These are phyloP conservation scores for Diplodus puntazzo DNA, from an alignment of 2,797 vertebrate species.

Conservation along the genomic window DNA sequence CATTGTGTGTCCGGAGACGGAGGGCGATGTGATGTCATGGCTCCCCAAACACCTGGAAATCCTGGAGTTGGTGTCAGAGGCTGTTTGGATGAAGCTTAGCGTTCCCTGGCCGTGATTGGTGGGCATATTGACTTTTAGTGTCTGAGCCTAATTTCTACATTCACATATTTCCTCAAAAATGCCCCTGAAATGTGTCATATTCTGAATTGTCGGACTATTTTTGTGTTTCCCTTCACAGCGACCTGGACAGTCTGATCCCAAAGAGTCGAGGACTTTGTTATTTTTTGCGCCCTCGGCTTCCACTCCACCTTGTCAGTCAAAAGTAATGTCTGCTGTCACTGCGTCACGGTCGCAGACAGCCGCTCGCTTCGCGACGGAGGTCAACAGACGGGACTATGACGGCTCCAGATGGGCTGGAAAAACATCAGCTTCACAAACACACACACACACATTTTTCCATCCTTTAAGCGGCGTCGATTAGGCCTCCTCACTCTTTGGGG, in stretches of 20 bases:
- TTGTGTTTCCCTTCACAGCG: conserved; percentile 5
- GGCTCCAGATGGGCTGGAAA: conserved; percentile 76
- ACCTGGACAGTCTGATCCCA: conserved; percentile 2
- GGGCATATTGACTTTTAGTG: conserved; percentile 24
- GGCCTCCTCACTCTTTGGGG: conserved; percentile 32
- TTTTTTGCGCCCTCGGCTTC: conserved; percentile 37
- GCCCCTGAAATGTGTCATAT: neutral
- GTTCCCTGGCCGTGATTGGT: conserved; percentile 70
- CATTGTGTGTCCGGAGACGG: conserved; percentile 65
- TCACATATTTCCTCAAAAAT: neutral
- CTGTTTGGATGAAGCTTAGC: conserved; percentile 8
- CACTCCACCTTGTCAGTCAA: conserved; percentile 63
- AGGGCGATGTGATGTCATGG: conserved; percentile 76
- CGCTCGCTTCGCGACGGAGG: conserved; percentile 48
- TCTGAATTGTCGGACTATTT: conserved; percentile 13
- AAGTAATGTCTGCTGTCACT: conserved; percentile 49
- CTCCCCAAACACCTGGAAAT: conserved; percentile 78
- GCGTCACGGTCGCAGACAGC: conserved; percentile 45
- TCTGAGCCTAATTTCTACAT: conserved; percentile 13
- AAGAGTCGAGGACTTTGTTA: conserved; percentile 35
- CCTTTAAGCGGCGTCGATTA: conserved; percentile 49
- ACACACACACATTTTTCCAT: conserved; percentile 33
- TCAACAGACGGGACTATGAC: conserved; percentile 50
- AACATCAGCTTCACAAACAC: conserved; percentile 67
- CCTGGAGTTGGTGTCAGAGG: conserved; percentile 16